Conservation (phyloP, 2,797 vertebrate species). For the Rhinoraja longicauda region DNA sequence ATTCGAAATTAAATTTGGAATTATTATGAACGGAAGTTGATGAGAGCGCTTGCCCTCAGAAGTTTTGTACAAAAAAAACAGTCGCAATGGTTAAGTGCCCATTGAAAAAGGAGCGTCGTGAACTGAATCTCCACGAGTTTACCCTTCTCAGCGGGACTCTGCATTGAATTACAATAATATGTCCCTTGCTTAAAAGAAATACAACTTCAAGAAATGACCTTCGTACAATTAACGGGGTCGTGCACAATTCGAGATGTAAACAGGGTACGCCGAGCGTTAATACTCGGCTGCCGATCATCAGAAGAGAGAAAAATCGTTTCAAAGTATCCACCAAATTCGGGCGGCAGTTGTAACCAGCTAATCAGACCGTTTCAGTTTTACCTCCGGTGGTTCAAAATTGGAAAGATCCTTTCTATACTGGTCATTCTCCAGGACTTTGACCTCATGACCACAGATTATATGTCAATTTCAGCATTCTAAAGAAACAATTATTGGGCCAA, state of each 20-base stretch:
- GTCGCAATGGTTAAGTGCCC: neutral
- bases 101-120: neutral
- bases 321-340: neutral
- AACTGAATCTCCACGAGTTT: slow-evolving; percentile 2
- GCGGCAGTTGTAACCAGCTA: neutral
- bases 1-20: neutral
- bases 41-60: neutral
- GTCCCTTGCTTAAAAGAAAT: neutral
- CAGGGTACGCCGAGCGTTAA: neutral
- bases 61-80: neutral
- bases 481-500: slow-evolving; percentile 29
- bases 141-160: slow-evolving; percentile 30
- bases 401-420: slow-evolving; percentile 13
- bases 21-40: neutral
- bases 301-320: neutral
- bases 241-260: slow-evolving; percentile 16
- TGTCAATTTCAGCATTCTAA: slow-evolving; percentile 28
- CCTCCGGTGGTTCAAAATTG: neutral
- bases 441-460: slow-evolving; percentile 28
- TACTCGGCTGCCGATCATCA: neutral
- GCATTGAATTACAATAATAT: slow-evolving; percentile 31
- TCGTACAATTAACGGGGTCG: neutral
- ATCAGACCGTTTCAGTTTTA: neutral
- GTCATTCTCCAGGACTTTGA: slow-evolving; percentile 35
- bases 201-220: neutral